A percentile compares a stretch with the other conserved stretches of the same genome.
Conservation (phyloP, 2,888 invertebrate species). For the Thysanoteuthis rhombus region DNA sequence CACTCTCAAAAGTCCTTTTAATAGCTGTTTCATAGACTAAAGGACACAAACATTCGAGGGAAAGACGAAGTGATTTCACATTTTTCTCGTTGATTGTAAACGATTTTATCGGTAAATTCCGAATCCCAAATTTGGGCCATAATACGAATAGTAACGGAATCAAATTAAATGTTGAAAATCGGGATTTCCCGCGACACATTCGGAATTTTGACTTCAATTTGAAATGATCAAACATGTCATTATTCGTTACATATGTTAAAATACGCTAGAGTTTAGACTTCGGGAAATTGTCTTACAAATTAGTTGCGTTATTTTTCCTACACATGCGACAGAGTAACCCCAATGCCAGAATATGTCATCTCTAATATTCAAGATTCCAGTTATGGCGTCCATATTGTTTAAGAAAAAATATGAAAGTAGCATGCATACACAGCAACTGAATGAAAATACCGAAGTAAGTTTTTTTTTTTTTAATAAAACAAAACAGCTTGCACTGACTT, state of each 20-base stretch:
- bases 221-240: neutral
- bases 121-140: neutral
- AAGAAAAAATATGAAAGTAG: too few relatives aligned
- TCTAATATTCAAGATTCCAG: neutral
- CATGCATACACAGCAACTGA: neutral
- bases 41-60: too few relatives aligned
- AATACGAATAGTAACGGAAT: neutral
- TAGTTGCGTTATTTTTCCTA: neutral
- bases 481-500: neutral
- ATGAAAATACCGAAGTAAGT: neutral
- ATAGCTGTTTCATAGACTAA: too few relatives aligned
- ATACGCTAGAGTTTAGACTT: neutral
- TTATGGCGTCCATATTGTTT: too few relatives aligned
- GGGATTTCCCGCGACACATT: neutral
- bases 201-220: neutral
- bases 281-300: neutral
- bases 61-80: neutral
- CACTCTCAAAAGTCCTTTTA: too few relatives aligned
- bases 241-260: neutral
- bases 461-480: neutral
- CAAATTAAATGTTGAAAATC: neutral
- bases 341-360: accelerated
- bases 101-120: neutral
- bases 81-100: neutral
- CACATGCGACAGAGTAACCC: neutral